Percentiles rank a stretch among this genome's conserved stretches.
Conservation (phyloP, 2,113 vertebrate genomes). For the Herpetotheres cachinnans region DNA sequence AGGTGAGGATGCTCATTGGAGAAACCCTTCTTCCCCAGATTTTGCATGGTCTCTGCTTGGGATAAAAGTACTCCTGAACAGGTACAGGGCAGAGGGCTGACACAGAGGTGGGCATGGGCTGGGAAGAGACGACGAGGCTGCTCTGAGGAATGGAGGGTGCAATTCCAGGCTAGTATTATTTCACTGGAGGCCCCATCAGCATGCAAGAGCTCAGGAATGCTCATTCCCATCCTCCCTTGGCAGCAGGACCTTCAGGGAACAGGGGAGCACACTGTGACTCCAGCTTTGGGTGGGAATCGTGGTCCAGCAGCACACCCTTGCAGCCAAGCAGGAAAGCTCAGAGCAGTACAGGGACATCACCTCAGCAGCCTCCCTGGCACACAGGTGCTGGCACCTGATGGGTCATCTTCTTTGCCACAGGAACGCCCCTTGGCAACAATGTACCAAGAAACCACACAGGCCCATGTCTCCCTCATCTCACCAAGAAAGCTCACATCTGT, state of each 20-base stretch:
- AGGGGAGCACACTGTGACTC: accelerated
- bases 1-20: not conserved
- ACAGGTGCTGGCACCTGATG: not conserved
- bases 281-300: not conserved
- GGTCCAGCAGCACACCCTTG: not conserved
- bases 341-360: not conserved
- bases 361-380: not conserved
- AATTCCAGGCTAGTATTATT: not conserved
- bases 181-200: not conserved
- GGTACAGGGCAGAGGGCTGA: not conserved
- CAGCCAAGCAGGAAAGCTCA: not conserved
- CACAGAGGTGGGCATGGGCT: not conserved
- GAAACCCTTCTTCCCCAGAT: not conserved
- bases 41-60: not conserved
- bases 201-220: not conserved
- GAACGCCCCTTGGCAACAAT: not conserved
- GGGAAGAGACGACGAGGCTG: not conserved
- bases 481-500: not conserved
- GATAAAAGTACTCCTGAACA: not conserved
- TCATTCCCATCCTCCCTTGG: not conserved
- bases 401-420: not conserved
- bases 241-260: not conserved
- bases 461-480: not conserved
- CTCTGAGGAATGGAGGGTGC: not conserved
- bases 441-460: not conserved